Percentiles rank a stretch among this genome's conserved stretches.
Evolutionary conservation across 2,113 vertebrate genomes (phyloP).

Genomic region (Dromas ardeola): DNA sequence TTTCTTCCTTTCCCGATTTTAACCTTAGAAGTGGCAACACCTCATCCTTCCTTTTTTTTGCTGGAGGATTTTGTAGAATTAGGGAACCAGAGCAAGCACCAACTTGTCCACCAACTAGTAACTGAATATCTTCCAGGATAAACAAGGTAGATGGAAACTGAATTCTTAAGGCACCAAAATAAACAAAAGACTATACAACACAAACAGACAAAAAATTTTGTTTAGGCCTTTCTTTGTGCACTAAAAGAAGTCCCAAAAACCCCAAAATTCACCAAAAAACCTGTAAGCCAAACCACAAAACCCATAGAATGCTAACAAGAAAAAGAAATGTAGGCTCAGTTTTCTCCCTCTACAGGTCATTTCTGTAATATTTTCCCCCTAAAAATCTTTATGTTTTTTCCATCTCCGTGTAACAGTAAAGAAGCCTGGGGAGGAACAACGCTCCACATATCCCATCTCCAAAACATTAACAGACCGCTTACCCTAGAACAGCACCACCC

Average conservation of each 20-base stretch:
- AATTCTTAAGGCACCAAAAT: neutral
- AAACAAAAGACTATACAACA: neutral
- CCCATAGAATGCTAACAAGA: accelerated
- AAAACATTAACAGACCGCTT: neutral
- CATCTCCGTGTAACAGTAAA: neutral
- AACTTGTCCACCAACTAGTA: neutral
- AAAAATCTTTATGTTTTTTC: neutral
- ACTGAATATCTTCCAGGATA: neutral
- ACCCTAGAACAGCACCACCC: neutral
- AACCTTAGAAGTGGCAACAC: neutral
- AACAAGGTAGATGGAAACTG: neutral
- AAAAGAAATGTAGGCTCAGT: neutral
- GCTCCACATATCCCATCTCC: neutral
- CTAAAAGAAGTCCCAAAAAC: neutral
- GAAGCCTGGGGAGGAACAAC: neutral
- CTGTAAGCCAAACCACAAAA: neutral
- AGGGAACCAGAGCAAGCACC: neutral
- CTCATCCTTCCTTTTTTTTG: neutral
- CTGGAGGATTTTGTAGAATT: neutral
- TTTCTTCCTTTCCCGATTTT: neutral
- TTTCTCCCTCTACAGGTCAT: neutral
- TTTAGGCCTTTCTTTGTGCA: neutral
- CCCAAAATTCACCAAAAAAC: accelerated
- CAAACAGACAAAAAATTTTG: neutral
- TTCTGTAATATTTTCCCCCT: neutral